Evolutionary conservation across 2,888 invertebrate species (phyloP).

Genomic region (Drosophila bunnanda): DNA sequence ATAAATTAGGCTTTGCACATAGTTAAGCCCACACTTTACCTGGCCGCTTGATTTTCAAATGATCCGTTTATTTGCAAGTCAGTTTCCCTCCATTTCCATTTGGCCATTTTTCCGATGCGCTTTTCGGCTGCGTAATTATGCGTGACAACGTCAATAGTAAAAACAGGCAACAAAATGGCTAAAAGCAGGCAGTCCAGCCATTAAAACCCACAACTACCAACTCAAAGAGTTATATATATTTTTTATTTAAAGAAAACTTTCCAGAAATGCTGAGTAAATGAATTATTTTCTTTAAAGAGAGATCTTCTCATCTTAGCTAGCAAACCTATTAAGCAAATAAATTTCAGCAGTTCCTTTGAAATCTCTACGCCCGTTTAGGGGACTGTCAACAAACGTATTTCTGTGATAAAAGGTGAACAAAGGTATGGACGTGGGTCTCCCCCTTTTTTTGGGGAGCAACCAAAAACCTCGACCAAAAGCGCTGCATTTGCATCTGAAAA

Average conservation of each 20-base stretch:
- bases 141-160: slow-evolving; percentile 52
- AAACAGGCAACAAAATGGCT: slow-evolving; percentile 10
- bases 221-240: neutral
- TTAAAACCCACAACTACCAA: neutral
- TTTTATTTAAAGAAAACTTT: neutral
- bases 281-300: neutral
- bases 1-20: slow-evolving; percentile 14
- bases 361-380: neutral
- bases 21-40: slow-evolving; percentile 4
- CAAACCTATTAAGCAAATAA: slow-evolving; percentile 10
- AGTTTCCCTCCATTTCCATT: slow-evolving; percentile 19
- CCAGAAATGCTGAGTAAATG: no score
- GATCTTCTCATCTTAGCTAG: neutral
- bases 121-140: slow-evolving; percentile 61
- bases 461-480: slow-evolving; percentile 11
- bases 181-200: neutral
- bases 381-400: slow-evolving; percentile 39
- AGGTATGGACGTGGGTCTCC: slow-evolving; percentile 16
- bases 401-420: slow-evolving; percentile 34
- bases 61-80: slow-evolving; percentile 9
- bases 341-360: neutral
- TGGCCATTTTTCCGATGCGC: slow-evolving; percentile 29
- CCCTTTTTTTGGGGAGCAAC: slow-evolving; percentile 15
- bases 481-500: slow-evolving; percentile 49
- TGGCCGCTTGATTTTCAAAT: slow-evolving; percentile 9